Conservation (phyloP, 2,113 vertebrate species). For the Pandion haliaetus region DNA sequence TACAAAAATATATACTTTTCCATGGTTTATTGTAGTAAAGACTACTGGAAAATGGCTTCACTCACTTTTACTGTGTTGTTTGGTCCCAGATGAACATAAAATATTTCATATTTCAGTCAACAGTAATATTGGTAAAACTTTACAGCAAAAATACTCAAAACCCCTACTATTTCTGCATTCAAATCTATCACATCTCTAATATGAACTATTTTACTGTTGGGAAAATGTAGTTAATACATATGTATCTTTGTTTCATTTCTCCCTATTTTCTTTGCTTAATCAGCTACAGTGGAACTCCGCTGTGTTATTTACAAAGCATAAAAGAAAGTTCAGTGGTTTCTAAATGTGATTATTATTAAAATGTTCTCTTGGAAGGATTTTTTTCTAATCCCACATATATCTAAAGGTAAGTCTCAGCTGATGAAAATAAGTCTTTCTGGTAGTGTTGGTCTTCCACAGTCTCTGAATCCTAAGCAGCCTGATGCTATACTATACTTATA, state of each 20-base stretch:
- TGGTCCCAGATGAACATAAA: neutral
- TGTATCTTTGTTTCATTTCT: neutral
- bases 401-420: neutral
- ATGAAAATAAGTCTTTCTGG: neutral
- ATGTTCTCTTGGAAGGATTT: neutral
- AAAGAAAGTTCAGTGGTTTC: neutral
- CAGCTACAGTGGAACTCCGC: neutral
- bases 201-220: neutral
- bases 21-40: neutral
- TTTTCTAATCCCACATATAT: neutral
- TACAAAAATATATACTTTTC: neutral
- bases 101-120: neutral
- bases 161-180: neutral
- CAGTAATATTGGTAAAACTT: neutral
- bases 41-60: neutral
- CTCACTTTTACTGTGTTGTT: neutral
- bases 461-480: neutral
- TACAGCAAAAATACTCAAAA: neutral
- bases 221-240: neutral
- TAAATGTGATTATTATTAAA: neutral
- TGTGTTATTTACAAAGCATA: neutral
- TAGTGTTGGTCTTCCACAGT: neutral
- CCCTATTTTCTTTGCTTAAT: neutral
- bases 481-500: neutral
- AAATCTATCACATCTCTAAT: neutral